These are phyloP conservation scores for Melanotaenia boesemani DNA, from an alignment of 2,797 vertebrate genomes.

Conservation along the genomic window DNA sequence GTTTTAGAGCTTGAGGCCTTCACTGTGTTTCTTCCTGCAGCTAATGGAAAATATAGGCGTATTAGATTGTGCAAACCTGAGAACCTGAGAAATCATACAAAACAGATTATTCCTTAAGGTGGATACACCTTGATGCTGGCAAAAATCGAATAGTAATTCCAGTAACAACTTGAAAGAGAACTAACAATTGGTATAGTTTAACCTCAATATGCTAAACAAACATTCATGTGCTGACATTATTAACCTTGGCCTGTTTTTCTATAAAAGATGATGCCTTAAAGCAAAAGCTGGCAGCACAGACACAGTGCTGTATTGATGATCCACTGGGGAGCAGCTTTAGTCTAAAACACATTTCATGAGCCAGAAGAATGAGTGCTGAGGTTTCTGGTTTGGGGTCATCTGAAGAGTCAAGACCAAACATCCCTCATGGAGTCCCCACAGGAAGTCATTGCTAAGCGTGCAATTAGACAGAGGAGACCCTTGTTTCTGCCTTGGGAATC, in stretches of 20 bases:
- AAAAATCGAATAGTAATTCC: conserved; percentile 23
- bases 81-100: conserved; percentile 19
- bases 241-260: conserved; percentile 44
- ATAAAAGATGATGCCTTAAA: conserved; percentile 40
- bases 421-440: conserved; percentile 77
- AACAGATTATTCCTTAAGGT: conserved; percentile 6
- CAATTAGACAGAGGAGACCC: conserved; percentile 63
- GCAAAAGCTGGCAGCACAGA: conserved; percentile 51
- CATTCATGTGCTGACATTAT: conserved; percentile 45
- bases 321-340: conserved; percentile 76
- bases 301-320: conserved; percentile 55
- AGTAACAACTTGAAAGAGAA: conserved; percentile 11
- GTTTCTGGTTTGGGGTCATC: conserved; percentile 83
- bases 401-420: conserved; percentile 83
- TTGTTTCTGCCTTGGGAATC: conserved; percentile 23
- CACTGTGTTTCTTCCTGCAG: conserved; percentile 42
- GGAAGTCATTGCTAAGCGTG: conserved; percentile 77
- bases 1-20: conserved; percentile 53
- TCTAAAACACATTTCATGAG: conserved; percentile 82
- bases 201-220: conserved; percentile 51
- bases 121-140: conserved; percentile 24
- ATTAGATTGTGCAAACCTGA: conserved; percentile 22
- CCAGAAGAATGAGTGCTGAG: conserved; percentile 78
- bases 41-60: conserved; percentile 10
- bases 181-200: conserved; percentile 28